Evolutionary conservation across 2,797 vertebrate species (phyloP).

Genomic region (Anguilla obscura): DNA sequence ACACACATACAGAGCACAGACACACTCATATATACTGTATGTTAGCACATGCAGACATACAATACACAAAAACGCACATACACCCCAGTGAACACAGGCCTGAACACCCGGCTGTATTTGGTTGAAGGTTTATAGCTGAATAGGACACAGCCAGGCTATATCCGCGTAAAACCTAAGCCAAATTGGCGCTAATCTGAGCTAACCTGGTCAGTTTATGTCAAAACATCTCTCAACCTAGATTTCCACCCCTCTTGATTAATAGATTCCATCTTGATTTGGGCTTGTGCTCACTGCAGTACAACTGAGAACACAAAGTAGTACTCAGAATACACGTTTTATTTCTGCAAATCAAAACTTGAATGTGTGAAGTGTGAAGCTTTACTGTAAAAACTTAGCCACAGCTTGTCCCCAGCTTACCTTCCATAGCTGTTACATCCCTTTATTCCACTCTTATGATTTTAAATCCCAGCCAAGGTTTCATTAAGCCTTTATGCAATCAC

Average conservation of each 20-base stretch:
- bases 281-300: background rate
- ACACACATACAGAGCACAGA: background rate
- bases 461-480: conserved; percentile 9
- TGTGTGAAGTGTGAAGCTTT: background rate
- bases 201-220: no score
- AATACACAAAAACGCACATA: background rate
- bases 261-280: no score
- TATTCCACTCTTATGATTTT: background rate
- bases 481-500: background rate
- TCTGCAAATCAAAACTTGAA: background rate
- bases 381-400: background rate
- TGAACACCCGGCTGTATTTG: no score
- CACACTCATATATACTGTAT: background rate
- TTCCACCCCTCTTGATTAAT: no score
- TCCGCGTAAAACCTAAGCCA: no score
- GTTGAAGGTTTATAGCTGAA: no score
- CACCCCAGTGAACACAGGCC: background rate
- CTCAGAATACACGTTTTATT: background rate
- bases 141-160: no score
- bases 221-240: background rate
- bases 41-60: background rate
- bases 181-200: no score
- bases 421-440: background rate
- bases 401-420: conserved; percentile 6
- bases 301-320: background rate